Evolutionary conservation across 1,140 invertebrate species (phyloP).

Genomic region (Coenobita brevimanus): DNA sequence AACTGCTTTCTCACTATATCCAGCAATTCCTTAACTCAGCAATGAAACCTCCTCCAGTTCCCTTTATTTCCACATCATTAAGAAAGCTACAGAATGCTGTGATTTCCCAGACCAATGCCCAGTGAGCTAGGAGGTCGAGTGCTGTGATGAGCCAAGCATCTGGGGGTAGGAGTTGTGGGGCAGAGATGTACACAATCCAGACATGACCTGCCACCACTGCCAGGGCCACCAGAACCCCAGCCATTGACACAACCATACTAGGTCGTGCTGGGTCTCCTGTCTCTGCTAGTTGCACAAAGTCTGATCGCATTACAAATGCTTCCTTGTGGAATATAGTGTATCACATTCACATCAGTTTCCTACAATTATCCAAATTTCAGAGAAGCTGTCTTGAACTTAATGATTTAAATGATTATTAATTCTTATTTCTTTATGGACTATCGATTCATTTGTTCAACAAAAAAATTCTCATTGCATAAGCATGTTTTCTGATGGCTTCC

Average conservation of each 20-base stretch:
- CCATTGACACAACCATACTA: slow-evolving; percentile 65
- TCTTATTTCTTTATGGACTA: too few relatives aligned
- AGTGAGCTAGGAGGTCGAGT: slow-evolving; percentile 55
- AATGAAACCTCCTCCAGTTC: slow-evolving; percentile 52
- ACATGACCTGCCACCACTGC: slow-evolving; percentile 61
- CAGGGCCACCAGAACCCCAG: slow-evolving; percentile 58
- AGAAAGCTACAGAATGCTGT: slow-evolving; percentile 57
- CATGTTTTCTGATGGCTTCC: too few relatives aligned
- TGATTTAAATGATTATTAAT: too few relatives aligned
- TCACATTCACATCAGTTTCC: too few relatives aligned
- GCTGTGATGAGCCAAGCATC: slow-evolving; percentile 63
- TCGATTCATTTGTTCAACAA: too few relatives aligned
- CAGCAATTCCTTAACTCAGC: slow-evolving; percentile 48
- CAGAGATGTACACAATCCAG: slow-evolving; percentile 55
- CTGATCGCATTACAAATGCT: too few relatives aligned
- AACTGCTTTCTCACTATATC: slow-evolving; percentile 27
- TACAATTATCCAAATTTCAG: too few relatives aligned
- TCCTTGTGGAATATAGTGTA: too few relatives aligned
- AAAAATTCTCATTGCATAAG: too few relatives aligned
- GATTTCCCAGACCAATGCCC: slow-evolving; percentile 60
- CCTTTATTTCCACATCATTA: slow-evolving; percentile 60
- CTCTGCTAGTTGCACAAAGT: not conserved
- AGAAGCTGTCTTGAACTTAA: too few relatives aligned
- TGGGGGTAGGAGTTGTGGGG: slow-evolving; percentile 51
- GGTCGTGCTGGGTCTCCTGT: not conserved